phyloP scores from a whole-genome alignment of 2,888 invertebrate species.

The Drosophila antonietae region DNA sequence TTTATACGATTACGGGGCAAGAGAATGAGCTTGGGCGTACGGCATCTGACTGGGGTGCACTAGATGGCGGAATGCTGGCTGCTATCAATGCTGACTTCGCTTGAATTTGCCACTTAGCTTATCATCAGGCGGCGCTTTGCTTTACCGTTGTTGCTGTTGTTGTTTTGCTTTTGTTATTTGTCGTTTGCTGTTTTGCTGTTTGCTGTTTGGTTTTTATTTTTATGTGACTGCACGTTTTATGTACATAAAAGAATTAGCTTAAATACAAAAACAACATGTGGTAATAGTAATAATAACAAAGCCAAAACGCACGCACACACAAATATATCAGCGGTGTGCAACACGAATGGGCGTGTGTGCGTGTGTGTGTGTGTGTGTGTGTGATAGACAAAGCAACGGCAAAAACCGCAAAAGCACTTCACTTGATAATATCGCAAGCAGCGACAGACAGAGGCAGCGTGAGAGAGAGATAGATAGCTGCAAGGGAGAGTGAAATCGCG shows the following conservation, averaged over 20 bases:
- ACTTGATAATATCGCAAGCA: constrained; percentile 74
- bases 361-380: constrained; percentile 9
- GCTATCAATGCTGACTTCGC: constrained; percentile 78
- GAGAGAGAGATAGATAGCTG: background rate
- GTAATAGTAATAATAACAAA: constrained; percentile 78
- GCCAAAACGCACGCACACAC: constrained; percentile 67
- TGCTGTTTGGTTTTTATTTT: constrained; percentile 74
- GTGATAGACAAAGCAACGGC: constrained; percentile 65
- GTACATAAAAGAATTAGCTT: constrained; percentile 78
- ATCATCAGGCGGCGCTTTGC: constrained; percentile 52
- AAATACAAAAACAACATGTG: constrained; percentile 80
- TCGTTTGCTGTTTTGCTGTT: constrained; percentile 57
- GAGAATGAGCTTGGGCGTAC: background rate
- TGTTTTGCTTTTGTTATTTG: constrained; percentile 58
- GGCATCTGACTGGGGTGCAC: constrained; percentile 1
- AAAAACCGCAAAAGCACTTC: constrained; percentile 76
- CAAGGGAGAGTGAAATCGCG: constrained; percentile 22
- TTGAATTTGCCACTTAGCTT: constrained; percentile 79
- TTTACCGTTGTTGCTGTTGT: constrained; percentile 22
- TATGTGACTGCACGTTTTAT: constrained; percentile 77
- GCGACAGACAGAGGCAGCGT: background rate
- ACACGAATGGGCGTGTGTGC: background rate
- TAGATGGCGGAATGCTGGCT: constrained; percentile 17
- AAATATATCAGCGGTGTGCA: constrained; percentile 37
- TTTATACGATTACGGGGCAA: constrained; percentile 52